Conservation (phyloP, 2,797 vertebrate species). For the Tragelaphus oryx region DNA sequence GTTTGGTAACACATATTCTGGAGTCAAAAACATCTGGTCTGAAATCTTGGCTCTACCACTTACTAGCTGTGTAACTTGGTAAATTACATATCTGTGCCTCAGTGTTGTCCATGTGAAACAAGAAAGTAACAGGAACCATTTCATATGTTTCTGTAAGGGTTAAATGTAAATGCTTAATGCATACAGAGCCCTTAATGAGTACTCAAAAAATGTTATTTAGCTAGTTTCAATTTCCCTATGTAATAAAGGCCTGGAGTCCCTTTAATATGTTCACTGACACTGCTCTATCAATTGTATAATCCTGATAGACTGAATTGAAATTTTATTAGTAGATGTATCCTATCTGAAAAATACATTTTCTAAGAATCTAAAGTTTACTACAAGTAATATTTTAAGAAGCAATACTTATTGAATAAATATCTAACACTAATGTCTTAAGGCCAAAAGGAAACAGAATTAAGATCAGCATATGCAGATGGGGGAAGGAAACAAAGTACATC, state of each 20-base stretch:
- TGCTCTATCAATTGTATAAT: constrained; percentile 1
- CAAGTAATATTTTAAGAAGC: neutral
- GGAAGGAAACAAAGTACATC: neutral
- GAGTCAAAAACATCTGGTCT: neutral
- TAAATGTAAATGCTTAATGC: neutral
- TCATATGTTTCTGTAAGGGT: neutral
- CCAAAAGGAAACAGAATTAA: neutral
- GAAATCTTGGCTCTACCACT: neutral
- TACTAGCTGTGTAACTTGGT: neutral
- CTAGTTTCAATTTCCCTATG: neutral
- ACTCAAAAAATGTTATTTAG: neutral
- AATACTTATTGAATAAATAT: neutral
- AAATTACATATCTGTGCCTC: neutral
- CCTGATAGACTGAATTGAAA: constrained; percentile 11
- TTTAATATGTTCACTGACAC: neutral
- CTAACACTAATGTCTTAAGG: neutral
- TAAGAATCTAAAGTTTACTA: neutral
- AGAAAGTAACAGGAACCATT: neutral
- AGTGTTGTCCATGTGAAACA: neutral
- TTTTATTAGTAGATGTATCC: neutral
- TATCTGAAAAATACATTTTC: neutral
- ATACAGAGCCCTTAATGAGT: neutral
- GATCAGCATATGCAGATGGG: neutral
- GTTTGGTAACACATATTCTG: neutral
- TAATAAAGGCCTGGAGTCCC: neutral